Percentiles rank a stretch among this genome's conserved stretches.
Evolutionary conservation across 2,113 vertebrate species (phyloP).

Genomic region (Suncus etruscus): DNA sequence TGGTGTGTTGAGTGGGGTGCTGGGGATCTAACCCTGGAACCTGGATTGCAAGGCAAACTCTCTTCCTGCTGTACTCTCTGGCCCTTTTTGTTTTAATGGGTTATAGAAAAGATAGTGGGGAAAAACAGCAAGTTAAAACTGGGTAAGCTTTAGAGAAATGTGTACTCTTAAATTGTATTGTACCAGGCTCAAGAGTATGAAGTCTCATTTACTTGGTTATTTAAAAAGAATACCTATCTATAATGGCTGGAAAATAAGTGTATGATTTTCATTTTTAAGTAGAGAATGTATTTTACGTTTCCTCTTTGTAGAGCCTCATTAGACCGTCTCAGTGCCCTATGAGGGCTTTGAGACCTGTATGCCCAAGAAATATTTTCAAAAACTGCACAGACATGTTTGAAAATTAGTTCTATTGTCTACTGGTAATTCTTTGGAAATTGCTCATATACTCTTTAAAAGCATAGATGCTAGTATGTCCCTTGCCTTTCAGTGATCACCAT

Average conservation of each 20-base stretch:
- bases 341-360: slow-evolving; percentile 3
- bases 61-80: no score
- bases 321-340: background rate
- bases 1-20: no score
- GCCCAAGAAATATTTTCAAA: slow-evolving; percentile 36
- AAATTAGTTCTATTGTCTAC: slow-evolving; percentile 7
- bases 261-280: background rate
- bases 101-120: slow-evolving; percentile 18
- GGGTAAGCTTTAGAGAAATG: slow-evolving; percentile 29
- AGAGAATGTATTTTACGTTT: slow-evolving; percentile 30
- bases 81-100: slow-evolving; percentile 38
- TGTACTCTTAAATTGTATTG: slow-evolving; percentile 41
- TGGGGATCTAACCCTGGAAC: no score
- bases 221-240: slow-evolving; percentile 22
- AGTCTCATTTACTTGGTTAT: background rate
- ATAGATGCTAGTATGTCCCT: background rate
- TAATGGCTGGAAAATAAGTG: no score
- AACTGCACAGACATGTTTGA: slow-evolving; percentile 23
- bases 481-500: background rate
- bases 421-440: background rate
- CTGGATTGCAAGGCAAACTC: background rate
- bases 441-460: slow-evolving; percentile 40
- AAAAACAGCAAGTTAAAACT: background rate
- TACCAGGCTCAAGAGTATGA: slow-evolving; percentile 7
- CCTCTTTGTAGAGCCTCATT: background rate